phyloP scores from a whole-genome alignment of 2,113 vertebrate species.

The Podarcis cretensis region DNA sequence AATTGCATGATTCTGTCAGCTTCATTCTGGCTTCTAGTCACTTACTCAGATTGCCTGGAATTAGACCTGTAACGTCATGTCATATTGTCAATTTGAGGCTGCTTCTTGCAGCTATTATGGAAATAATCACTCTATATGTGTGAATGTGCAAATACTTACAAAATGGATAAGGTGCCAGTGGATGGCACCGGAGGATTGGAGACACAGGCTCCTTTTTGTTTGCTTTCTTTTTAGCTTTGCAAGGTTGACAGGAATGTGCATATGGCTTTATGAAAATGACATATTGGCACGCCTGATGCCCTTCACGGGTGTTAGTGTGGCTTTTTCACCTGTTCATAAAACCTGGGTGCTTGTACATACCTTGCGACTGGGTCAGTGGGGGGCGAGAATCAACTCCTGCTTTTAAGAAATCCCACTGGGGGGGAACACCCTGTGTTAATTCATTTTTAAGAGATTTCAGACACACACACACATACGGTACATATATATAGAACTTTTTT shows the following conservation, averaged over 20 bases:
- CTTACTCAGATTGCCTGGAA: conserved; percentile 14
- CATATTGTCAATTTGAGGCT: conserved; percentile 16
- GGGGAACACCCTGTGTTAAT: no score
- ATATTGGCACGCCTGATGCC: neutral
- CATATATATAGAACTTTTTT: no score
- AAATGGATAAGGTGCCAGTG: conserved; percentile 8
- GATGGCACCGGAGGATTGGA: neutral
- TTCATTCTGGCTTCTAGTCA: neutral
- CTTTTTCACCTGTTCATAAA: neutral
- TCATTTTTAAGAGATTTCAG: no score
- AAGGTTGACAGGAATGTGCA: neutral
- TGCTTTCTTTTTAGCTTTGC: neutral
- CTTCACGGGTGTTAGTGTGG: neutral
- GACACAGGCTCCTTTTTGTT: neutral
- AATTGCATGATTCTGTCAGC: conserved; percentile 25
- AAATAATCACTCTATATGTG: neutral
- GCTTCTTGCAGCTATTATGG: conserved; percentile 1
- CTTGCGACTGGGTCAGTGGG: neutral
- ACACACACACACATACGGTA: no score
- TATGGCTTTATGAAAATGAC: neutral
- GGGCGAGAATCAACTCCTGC: neutral
- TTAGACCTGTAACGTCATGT: conserved; percentile 8
- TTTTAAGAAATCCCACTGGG: neutral
- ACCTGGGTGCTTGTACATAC: neutral
- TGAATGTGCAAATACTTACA: neutral